Conservation (phyloP, 2,113 vertebrate species). For the Empidonax traillii region DNA sequence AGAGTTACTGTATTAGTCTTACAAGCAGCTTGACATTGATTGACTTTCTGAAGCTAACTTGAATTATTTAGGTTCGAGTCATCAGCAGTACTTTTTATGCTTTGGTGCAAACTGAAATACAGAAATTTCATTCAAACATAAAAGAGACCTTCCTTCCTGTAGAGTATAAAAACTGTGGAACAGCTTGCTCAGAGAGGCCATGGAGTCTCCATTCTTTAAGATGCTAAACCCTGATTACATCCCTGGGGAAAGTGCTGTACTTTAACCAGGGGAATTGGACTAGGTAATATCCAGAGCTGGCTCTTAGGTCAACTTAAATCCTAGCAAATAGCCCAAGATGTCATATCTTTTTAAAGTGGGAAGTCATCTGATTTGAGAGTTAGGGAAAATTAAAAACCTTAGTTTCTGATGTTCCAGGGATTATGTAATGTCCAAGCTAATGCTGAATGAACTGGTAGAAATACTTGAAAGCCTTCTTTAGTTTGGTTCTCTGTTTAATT, state of each 20-base stretch:
- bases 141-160: background rate
- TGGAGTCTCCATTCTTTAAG: background rate
- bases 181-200: background rate
- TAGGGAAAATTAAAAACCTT: background rate
- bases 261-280: background rate
- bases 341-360: background rate
- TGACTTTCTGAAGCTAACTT: background rate
- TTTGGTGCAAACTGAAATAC: background rate
- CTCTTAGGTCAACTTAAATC: background rate
- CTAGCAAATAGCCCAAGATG: background rate
- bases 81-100: background rate
- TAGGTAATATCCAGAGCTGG: background rate
- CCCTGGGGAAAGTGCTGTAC: background rate
- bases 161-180: background rate
- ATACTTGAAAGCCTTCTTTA: background rate
- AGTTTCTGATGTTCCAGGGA: background rate
- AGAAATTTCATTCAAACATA: background rate
- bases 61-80: conserved; percentile 1
- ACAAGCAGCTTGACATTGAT: background rate
- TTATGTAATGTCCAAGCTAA: background rate
- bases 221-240: background rate
- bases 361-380: background rate
- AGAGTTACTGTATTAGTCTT: background rate
- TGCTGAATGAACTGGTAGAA: background rate
- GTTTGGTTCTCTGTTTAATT: background rate